Evolutionary conservation across 2,113 vertebrate species (phyloP).

Genomic region (Struthio camelus): DNA sequence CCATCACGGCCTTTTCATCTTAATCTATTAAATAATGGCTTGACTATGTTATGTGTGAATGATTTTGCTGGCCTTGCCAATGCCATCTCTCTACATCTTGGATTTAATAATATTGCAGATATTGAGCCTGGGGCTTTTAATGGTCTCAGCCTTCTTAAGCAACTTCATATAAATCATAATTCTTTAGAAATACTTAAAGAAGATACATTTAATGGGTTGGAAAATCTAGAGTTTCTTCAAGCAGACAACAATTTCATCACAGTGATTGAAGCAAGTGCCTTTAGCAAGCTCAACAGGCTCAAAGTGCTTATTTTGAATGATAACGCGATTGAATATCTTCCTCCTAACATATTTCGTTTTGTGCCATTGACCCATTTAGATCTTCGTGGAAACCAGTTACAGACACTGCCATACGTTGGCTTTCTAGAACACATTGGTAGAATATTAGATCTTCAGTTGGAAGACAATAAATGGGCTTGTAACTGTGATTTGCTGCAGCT

Average conservation of each 20-base stretch:
- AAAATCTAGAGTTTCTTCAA: constrained; percentile 96
- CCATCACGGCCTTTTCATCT: constrained; percentile 90
- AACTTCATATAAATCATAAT: constrained; percentile 98
- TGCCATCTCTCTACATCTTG: constrained; percentile 91
- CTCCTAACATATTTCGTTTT: constrained; percentile 94
- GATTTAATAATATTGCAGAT: constrained; percentile 95
- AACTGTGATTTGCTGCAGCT: constrained; percentile 93
- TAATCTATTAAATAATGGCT: constrained; percentile 91
- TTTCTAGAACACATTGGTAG: constrained; percentile 96
- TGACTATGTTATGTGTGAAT: constrained; percentile 84
- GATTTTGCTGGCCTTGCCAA: constrained; percentile 89
- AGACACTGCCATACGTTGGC: constrained; percentile 93
- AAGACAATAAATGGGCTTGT: constrained; percentile 94
- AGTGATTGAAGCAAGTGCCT: constrained; percentile 94
- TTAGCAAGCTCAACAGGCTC: constrained; percentile 94
- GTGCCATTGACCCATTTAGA: constrained; percentile 97
- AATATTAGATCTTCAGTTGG: constrained; percentile 92
- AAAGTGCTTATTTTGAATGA: constrained; percentile 99
- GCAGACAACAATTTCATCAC: constrained; percentile 98
- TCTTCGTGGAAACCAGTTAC: constrained; percentile 93
- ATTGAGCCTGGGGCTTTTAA: constrained; percentile 93
- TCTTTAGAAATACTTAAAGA: constrained; percentile 93
- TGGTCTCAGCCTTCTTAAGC: constrained; percentile 87
- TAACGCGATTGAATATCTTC: constrained; percentile 93
- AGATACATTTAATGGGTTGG: constrained; percentile 93